Evolutionary conservation across 2,888 invertebrate genomes (phyloP), one percentile per base, ranked within the genome.

Genomic region (Mythimna albipuncta): DNA sequence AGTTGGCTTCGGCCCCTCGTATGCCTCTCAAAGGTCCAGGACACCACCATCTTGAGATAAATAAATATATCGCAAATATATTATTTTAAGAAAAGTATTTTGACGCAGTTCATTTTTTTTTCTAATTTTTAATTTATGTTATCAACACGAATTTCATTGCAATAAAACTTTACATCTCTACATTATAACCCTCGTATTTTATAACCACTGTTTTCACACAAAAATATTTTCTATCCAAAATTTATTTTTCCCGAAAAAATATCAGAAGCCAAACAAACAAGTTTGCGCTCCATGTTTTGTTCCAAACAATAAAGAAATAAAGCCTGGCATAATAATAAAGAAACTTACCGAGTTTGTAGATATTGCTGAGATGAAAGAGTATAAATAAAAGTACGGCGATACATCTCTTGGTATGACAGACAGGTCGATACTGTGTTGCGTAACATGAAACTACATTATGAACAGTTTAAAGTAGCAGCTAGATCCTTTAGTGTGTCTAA

Each of bases 291-390:
- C 69, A 79, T 80, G 82, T 85, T 86, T 86, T 86, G 77, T 75
- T 77, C 79, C 77, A 72, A 86, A 85, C 84, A 82, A 84, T 86
- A 86, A 86, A 86, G 85, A 79, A 79, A 86, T 86, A 86, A 86
- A 86, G 79, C 78, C 84, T 61, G 79, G 81, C 79, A 85, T 86
- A 81, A 86, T 86, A 86, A 84, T 85, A 86, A 86, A 86, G 83
- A 85, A 86, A 86, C 87, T 86, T 86, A 84, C 84, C 79, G 72
- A 86, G 84, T 85, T 86, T 74, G 86, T 81, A 85, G 82, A 86
- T 84, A 85, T 85, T 84, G 77, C 78, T 70, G 82, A 86, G 84
- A 86, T 85, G 87, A 86, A 85, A 74, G 81, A 79, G 77, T 76
- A 86, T 82, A 83, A 86, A 86, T 86, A 86, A 82, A 84, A 84